These are phyloP conservation scores for Verasper variegatus DNA, from an alignment of 2,113 vertebrate genomes.

Conservation along the genomic window DNA sequence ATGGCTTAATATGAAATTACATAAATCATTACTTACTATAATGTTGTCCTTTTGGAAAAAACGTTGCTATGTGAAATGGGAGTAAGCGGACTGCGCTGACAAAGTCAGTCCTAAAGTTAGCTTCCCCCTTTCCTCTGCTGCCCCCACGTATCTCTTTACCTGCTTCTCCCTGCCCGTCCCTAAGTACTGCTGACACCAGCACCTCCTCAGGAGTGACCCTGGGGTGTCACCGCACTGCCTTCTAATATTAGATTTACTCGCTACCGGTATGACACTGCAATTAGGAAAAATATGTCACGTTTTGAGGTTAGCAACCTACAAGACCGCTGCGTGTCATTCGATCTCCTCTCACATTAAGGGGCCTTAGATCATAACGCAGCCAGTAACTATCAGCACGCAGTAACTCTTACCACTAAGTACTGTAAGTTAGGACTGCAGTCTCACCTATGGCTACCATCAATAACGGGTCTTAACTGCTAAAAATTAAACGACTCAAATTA, in stretches of 20 bases:
- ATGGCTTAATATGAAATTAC: background rate
- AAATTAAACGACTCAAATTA: background rate
- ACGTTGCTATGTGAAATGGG: slow-evolving; percentile 28
- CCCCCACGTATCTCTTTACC: slow-evolving; percentile 35
- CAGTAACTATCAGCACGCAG: background rate
- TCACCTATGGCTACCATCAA: background rate
- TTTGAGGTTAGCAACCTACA: slow-evolving; percentile 36
- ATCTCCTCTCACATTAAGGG: slow-evolving; percentile 10
- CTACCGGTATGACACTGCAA: slow-evolving; percentile 41
- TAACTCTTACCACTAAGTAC: background rate
- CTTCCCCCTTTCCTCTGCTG: slow-evolving; percentile 30
- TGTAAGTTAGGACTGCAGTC: background rate
- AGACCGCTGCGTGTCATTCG: slow-evolving; percentile 11
- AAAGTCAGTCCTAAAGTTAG: slow-evolving; percentile 43
- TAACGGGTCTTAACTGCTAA: background rate
- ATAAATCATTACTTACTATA: background rate
- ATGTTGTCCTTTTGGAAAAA: background rate
- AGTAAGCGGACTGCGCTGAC: slow-evolving; percentile 31
- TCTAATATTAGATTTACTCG: slow-evolving; percentile 44
- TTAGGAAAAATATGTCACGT: slow-evolving; percentile 42
- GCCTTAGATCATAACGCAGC: background rate
- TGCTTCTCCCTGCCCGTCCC: slow-evolving; percentile 7
- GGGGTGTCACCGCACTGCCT: slow-evolving; percentile 17
- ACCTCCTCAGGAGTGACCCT: slow-evolving; percentile 49
- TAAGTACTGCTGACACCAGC: slow-evolving; percentile 54